phyloP scores from a whole-genome alignment of 2,113 vertebrate species.

The Nothocercus nigrocapillus region DNA sequence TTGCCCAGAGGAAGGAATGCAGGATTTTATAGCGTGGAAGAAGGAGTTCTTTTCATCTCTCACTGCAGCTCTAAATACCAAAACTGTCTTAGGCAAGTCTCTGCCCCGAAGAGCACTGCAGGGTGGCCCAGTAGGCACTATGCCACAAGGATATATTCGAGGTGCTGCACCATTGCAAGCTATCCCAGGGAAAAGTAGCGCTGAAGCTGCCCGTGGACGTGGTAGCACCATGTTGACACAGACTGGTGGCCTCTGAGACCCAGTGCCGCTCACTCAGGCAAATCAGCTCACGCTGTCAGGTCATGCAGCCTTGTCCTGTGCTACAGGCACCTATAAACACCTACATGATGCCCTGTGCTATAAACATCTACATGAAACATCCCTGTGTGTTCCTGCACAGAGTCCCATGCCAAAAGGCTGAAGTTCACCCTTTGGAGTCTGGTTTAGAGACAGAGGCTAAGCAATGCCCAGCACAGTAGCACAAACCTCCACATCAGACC shows the following conservation, averaged over 20 bases:
- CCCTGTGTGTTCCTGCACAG: background rate
- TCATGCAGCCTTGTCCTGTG: fast-evolving
- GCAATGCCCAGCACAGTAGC: background rate
- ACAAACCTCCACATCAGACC: background rate
- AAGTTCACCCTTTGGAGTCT: background rate
- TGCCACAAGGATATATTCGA: background rate
- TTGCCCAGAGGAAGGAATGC: slow-evolving; percentile 54
- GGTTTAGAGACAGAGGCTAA: background rate
- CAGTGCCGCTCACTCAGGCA: fast-evolving
- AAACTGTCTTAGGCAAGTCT: background rate
- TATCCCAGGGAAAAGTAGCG: background rate
- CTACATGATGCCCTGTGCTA: fast-evolving
- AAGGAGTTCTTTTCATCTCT: slow-evolving; percentile 37
- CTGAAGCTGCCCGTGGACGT: background rate
- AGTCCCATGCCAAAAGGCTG: background rate
- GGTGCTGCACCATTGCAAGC: background rate
- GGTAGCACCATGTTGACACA: background rate
- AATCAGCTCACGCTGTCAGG: fast-evolving
- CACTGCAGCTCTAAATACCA: slow-evolving; percentile 9
- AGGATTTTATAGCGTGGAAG: slow-evolving; percentile 41
- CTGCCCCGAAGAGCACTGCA: background rate
- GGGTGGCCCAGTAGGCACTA: background rate
- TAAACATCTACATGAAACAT: too few species aligned
- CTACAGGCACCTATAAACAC: background rate
- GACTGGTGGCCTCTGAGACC: background rate